Conservation (phyloP, 1,140 invertebrate genomes). For the Octopus sinensis region DNA sequence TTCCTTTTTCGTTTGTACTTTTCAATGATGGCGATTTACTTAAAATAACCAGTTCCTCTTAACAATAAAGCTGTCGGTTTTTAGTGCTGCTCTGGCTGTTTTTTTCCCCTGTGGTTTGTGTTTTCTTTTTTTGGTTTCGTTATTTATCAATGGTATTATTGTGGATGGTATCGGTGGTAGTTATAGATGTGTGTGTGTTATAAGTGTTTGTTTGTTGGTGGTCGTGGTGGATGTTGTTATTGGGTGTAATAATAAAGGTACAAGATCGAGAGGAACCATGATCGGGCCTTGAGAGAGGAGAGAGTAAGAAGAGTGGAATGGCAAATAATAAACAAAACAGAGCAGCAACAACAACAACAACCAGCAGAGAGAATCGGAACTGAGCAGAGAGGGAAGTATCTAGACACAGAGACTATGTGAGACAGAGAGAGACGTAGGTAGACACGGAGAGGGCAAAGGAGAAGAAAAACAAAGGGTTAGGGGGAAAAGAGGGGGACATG, state of each 20-base stretch:
- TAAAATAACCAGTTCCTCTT: constrained; percentile 15
- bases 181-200: too few relatives aligned
- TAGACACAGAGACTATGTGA: neutral
- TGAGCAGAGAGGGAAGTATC: neutral
- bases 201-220: too few relatives aligned
- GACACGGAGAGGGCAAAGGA: neutral
- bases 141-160: neutral
- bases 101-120: neutral
- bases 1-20: neutral
- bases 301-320: too few relatives aligned
- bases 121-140: constrained; percentile 4
- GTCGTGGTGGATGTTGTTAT: too few relatives aligned
- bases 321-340: too few relatives aligned
- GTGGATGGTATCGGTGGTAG: too few relatives aligned
- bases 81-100: constrained; percentile 28
- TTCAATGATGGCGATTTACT: constrained; percentile 3
- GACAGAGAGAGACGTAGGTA: neutral
- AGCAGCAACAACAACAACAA: too few relatives aligned
- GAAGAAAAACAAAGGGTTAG: constrained; percentile 10
- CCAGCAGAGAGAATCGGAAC: constrained; percentile 1
- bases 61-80: constrained; percentile 19
- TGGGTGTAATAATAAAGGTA: too few relatives aligned
- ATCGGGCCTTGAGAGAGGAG: too few relatives aligned
- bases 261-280: too few relatives aligned
- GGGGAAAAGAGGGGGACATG: constrained; percentile 14